Percentiles rank a stretch among this genome's conserved stretches.
Evolutionary conservation across 1,140 invertebrate species (phyloP).

Genomic region (Metaphire vulgaris): DNA sequence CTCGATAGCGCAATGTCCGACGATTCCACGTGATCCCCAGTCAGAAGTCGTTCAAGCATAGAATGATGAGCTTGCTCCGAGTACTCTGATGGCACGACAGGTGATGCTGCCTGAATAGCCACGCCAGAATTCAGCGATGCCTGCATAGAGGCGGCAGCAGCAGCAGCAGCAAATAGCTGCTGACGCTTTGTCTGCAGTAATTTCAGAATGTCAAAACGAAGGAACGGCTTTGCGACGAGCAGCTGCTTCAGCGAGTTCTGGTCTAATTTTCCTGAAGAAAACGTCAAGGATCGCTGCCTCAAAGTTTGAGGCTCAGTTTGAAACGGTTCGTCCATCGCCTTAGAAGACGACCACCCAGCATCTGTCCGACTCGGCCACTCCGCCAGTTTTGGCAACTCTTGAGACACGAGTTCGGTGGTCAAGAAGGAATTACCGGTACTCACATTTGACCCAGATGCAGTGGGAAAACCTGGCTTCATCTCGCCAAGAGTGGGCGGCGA

Average conservation of each 20-base stretch:
- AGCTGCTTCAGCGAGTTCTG: not conserved
- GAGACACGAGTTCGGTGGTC: too few species aligned
- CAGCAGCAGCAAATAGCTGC: not conserved
- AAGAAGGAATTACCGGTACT: too few species aligned
- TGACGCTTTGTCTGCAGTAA: not conserved
- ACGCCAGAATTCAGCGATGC: too few species aligned
- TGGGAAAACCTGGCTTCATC: too few species aligned
- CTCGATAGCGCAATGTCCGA: not conserved
- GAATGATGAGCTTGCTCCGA: not conserved
- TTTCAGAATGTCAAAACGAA: not conserved
- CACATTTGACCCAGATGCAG: too few species aligned
- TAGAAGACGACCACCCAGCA: too few species aligned
- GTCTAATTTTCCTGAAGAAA: not conserved
- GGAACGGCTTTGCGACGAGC: not conserved
- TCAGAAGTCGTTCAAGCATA: not conserved
- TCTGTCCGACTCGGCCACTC: too few species aligned
- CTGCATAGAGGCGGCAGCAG: too few species aligned
- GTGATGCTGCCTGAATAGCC: not conserved
- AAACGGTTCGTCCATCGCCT: too few species aligned
- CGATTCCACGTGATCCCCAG: not conserved
- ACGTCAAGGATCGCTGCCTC: not conserved
- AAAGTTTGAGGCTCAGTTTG: not conserved
- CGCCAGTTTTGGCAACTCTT: too few species aligned
- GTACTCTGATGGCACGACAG: not conserved
- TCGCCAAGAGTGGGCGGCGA: too few species aligned